A percentile compares a stretch with the other conserved stretches of the same genome.
Evolutionary conservation across 2,797 vertebrate species (phyloP).

Genomic region (Peromyscus melanophrys): DNA sequence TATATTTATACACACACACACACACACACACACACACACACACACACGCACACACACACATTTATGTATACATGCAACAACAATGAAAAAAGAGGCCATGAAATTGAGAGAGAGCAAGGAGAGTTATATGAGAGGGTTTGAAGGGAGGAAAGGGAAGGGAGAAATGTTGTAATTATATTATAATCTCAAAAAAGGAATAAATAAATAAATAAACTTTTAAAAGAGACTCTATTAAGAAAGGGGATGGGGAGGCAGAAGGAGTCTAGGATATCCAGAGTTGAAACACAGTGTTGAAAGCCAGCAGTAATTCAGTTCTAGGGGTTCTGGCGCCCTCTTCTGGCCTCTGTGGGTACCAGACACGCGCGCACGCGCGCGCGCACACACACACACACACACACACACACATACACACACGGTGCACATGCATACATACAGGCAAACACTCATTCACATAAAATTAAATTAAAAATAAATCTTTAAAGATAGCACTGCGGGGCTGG

Average conservation of each 20-base stretch:
- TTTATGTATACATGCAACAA: neutral
- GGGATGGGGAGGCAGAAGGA: neutral
- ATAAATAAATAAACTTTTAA: neutral
- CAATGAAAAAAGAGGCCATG: neutral
- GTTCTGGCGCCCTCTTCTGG: neutral
- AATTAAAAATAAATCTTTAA: too few species aligned
- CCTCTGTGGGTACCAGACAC: neutral
- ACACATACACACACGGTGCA: neutral
- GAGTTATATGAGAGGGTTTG: neutral
- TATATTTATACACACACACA: neutral
- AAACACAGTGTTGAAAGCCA: neutral
- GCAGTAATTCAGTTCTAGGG: neutral
- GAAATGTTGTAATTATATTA: neutral
- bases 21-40: neutral
- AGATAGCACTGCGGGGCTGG: too few species aligned
- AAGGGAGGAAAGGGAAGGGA: neutral
- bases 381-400: too few species aligned
- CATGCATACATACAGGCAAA: neutral
- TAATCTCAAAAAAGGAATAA: too few species aligned
- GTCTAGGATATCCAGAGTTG: neutral
- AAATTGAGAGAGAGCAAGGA: neutral
- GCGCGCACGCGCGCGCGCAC: too few species aligned
- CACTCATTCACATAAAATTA: neutral
- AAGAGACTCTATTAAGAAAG: neutral
- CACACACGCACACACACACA: neutral